phyloP scores from a whole-genome alignment of 2,888 invertebrate species.

The Chrysolina haemoptera region DNA sequence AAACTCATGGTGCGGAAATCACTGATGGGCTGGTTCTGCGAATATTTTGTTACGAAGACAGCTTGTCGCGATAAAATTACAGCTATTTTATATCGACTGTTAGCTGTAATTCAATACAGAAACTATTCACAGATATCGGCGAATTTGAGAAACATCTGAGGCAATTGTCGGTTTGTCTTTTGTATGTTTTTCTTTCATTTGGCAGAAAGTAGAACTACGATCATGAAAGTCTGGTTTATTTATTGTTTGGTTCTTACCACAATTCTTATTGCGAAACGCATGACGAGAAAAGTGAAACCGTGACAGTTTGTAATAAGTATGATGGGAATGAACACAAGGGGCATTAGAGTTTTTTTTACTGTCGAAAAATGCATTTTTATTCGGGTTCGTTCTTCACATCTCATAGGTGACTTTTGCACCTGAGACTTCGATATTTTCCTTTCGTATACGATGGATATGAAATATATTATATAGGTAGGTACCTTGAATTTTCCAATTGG shows the following conservation, averaged over 20 bases:
- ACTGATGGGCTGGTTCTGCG: constrained; percentile 14
- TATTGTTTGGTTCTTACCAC: background rate
- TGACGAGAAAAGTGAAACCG: no score
- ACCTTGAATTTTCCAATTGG: no score
- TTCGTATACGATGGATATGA: no score
- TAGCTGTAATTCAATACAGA: constrained; percentile 11
- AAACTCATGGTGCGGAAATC: background rate
- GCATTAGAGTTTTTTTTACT: no score
- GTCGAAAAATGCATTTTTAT: no score
- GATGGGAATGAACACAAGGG: no score
- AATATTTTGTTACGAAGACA: constrained; percentile 16
- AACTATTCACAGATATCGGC: constrained; percentile 11
- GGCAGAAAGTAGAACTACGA: constrained; percentile 5
- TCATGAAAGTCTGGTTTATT: background rate
- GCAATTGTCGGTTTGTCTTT: background rate
- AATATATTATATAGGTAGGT: no score
- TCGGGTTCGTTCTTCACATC: no score
- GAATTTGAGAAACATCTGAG: background rate
- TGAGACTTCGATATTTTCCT: no score
- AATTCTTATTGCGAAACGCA: background rate
- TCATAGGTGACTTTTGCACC: no score
- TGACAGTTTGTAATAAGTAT: no score
- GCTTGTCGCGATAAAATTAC: constrained; percentile 22
- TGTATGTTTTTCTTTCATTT: background rate
- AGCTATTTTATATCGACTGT: constrained; percentile 6